Conservation (phyloP, 2,113 vertebrate genomes). For the Trochalopteron elliotii region DNA sequence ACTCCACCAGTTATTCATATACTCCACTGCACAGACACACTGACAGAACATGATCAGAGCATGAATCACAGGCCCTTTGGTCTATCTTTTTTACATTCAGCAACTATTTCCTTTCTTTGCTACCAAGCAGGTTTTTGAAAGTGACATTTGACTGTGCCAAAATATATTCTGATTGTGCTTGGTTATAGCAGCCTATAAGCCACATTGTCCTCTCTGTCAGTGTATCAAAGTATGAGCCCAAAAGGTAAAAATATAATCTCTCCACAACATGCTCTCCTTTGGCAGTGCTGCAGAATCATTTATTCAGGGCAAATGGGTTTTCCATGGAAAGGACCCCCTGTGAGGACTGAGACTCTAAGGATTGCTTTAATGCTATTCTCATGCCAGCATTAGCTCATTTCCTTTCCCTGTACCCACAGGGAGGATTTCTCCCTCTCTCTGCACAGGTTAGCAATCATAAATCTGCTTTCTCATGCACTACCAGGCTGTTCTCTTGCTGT, state of each 20-base stretch:
- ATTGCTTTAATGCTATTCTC: not conserved
- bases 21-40: slow-evolving; percentile 11
- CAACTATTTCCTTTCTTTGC: slow-evolving; percentile 27
- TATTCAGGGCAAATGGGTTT: not conserved
- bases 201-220: not conserved
- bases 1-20: slow-evolving; percentile 51
- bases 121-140: not conserved
- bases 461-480: not conserved
- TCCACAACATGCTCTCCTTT: not conserved
- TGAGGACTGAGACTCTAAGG: not conserved
- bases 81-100: slow-evolving; percentile 1
- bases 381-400: not conserved
- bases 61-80: slow-evolving; percentile 4
- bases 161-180: not conserved
- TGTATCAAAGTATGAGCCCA: not conserved
- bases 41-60: slow-evolving; percentile 21
- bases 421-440: not conserved
- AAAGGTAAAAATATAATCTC: not conserved
- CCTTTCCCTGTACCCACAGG: not conserved
- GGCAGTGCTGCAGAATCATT: not conserved
- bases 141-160: slow-evolving; percentile 3
- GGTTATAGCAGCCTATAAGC: not conserved
- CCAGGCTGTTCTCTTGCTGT: not conserved
- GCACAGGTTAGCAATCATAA: not conserved
- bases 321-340: not conserved